Percentiles rank a stretch among this genome's conserved stretches.
phyloP scores from a whole-genome alignment of 2,113 vertebrate genomes.

The Scopus umbretta region DNA sequence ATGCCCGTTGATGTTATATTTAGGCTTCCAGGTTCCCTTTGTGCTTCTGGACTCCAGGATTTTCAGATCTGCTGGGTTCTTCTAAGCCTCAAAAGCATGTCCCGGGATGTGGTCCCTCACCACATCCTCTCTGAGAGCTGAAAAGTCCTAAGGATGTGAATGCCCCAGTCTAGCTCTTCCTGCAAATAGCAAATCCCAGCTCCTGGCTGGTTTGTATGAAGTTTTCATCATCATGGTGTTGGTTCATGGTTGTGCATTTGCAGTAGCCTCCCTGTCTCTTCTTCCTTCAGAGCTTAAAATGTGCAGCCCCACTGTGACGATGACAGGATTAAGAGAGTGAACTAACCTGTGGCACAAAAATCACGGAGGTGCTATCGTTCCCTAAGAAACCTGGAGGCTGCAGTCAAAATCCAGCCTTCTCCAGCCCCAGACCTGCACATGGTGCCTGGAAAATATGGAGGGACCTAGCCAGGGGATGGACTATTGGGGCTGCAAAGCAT shows the following conservation, averaged over 20 bases:
- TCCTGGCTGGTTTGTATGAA: not conserved
- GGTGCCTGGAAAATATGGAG: not conserved
- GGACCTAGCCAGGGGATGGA: not conserved
- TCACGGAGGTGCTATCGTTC: not conserved
- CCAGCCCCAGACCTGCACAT: not conserved
- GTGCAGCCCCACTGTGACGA: not conserved
- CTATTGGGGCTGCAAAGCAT: not conserved
- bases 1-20: not conserved
- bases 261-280: not conserved
- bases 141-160: not conserved
- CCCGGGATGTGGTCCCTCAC: not conserved
- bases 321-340: not conserved
- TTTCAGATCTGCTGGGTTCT: not conserved
- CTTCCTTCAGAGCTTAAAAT: not conserved
- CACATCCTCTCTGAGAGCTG: not conserved
- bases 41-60: not conserved
- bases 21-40: not conserved
- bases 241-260: not conserved
- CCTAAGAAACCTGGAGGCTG: not conserved
- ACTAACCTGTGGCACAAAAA: not conserved
- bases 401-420: not conserved
- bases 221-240: not conserved
- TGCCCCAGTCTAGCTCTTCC: not conserved
- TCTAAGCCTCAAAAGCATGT: not conserved
- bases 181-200: not conserved